Conservation (phyloP, 2,113 vertebrate species). For the Hippocampus comes region DNA sequence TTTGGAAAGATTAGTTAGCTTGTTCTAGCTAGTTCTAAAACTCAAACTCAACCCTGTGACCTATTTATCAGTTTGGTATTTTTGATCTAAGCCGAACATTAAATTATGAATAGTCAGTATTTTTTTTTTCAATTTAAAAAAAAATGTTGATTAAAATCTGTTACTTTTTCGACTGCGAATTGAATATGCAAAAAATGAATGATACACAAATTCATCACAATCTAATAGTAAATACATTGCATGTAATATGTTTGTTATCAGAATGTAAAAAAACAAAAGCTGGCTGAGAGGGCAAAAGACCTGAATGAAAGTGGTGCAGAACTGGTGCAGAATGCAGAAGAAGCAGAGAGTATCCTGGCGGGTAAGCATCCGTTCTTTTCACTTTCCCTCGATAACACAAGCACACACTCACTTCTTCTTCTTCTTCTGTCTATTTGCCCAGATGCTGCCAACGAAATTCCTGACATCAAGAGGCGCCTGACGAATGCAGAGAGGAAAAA, state of each 20-base stretch:
- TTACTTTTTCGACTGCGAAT: too few relatives aligned
- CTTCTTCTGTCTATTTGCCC: conserved; percentile 14
- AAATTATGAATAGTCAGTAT: too few relatives aligned
- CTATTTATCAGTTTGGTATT: too few relatives aligned
- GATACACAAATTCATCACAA: neutral
- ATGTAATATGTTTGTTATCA: conserved; percentile 37
- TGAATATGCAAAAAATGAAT: neutral
- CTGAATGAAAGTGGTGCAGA: conserved; percentile 71
- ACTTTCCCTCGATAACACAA: neutral
- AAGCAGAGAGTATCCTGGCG: conserved; percentile 65
- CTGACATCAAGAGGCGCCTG: conserved; percentile 72
- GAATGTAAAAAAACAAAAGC: conserved; percentile 78
- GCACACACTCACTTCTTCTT: neutral
- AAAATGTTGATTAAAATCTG: neutral
- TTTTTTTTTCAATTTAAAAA: too few relatives aligned
- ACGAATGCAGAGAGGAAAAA: conserved; percentile 70
- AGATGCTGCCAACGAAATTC: conserved; percentile 72
- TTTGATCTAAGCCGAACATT: too few relatives aligned
- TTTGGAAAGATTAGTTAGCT: too few relatives aligned
- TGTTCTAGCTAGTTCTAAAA: too few relatives aligned
- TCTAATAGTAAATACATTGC: neutral
- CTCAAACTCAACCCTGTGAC: too few relatives aligned
- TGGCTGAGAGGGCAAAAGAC: conserved; percentile 75
- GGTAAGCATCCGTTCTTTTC: conserved; percentile 62
- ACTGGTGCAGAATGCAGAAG: conserved; percentile 69